phyloP scores from a whole-genome alignment of 2,888 invertebrate species.

The Tinea semifulvella region DNA sequence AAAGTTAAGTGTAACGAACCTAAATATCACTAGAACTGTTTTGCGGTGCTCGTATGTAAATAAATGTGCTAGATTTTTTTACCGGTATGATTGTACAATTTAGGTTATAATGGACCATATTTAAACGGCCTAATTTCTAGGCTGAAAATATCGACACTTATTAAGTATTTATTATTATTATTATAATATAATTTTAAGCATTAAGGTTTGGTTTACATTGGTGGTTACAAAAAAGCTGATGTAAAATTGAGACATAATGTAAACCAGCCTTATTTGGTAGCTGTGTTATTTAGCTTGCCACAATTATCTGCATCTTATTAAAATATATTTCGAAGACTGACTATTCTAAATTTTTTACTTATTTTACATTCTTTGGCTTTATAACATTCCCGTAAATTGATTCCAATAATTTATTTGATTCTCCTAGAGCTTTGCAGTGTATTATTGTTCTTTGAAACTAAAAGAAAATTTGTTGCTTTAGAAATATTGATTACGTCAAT shows the following conservation, averaged over 20 bases:
- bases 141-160: not conserved
- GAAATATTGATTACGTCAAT: constrained; percentile 53
- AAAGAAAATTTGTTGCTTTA: constrained; percentile 32
- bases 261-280: constrained; percentile 10
- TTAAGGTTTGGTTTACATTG: constrained; percentile 1
- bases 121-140: not conserved
- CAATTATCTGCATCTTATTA: constrained; percentile 3
- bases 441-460: not conserved
- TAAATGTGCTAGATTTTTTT: constrained; percentile 61
- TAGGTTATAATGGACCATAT: constrained; percentile 8
- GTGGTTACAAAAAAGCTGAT: not conserved
- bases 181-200: constrained; percentile 4
- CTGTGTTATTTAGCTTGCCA: constrained; percentile 8
- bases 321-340: constrained; percentile 50
- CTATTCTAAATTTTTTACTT: constrained; percentile 49
- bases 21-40: constrained; percentile 23
- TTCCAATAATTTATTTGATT: constrained; percentile 6
- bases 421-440: not conserved
- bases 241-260: not conserved
- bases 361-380: too few species aligned
- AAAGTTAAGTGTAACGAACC: constrained; percentile 6
- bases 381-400: constrained; percentile 27
- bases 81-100: constrained; percentile 44
- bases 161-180: constrained; percentile 11
- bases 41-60: constrained; percentile 64